Evolutionary conservation across 1,140 invertebrate genomes (phyloP).

Genomic region (Drosophila littoralis): DNA sequence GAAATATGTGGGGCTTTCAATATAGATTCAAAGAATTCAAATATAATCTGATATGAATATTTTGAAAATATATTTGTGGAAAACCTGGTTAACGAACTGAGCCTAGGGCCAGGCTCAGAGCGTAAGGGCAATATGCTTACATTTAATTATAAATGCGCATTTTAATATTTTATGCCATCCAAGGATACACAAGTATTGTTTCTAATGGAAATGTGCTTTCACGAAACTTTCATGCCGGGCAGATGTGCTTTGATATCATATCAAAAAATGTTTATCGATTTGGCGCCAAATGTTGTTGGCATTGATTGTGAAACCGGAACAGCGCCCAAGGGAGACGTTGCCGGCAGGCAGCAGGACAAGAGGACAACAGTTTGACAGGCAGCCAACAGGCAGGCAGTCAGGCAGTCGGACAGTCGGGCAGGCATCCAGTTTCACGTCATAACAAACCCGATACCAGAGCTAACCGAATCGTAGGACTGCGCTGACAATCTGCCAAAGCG

Average conservation of each 20-base stretch:
- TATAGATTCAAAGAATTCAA: too few species aligned
- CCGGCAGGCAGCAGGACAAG: neutral
- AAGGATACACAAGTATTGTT: neutral
- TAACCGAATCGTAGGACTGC: neutral
- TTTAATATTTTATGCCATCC: neutral
- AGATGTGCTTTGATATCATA: conserved; percentile 28
- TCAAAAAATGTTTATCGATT: conserved; percentile 29
- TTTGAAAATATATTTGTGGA: too few species aligned
- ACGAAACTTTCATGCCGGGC: neutral
- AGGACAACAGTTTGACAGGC: conserved; percentile 14
- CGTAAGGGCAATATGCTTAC: too few species aligned
- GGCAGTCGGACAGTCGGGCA: conserved; percentile 10
- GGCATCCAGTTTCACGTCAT: conserved; percentile 29
- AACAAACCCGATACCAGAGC: conserved; percentile 25
- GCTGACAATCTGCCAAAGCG: conserved; percentile 14
- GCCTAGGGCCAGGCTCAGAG: too few species aligned
- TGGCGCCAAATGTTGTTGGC: conserved; percentile 4
- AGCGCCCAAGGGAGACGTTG: neutral
- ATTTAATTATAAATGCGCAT: too few species aligned
- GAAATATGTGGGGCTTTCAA: too few species aligned
- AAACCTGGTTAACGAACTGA: too few species aligned
- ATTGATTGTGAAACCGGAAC: conserved; percentile 21
- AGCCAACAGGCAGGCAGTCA: neutral
- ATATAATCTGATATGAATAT: too few species aligned
- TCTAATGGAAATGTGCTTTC: neutral